phyloP scores from a whole-genome alignment of 2,797 vertebrate genomes.

The Bufotes viridis region DNA sequence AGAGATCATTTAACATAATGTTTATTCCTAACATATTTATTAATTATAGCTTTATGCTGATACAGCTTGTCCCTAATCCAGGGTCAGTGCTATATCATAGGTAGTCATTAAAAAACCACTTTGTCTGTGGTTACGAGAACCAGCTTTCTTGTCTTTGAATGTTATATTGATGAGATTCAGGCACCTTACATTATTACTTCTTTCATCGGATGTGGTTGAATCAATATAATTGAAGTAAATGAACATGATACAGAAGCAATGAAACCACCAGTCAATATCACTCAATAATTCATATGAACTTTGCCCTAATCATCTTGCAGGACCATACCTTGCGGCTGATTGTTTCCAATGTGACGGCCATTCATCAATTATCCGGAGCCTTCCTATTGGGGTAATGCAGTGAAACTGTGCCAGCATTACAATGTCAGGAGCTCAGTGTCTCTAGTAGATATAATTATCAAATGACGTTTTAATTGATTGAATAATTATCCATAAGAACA shows the following conservation, averaged over 20 bases:
- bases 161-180: slow-evolving; percentile 4
- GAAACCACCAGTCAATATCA: slow-evolving; percentile 33
- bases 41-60: neutral
- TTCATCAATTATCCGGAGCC: neutral
- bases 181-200: slow-evolving; percentile 17
- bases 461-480: neutral
- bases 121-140: neutral
- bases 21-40: neutral
- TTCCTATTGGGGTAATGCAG: neutral
- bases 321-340: neutral
- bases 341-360: neutral
- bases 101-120: slow-evolving; percentile 6
- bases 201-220: slow-evolving; percentile 33
- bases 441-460: neutral
- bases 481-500: neutral
- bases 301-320: slow-evolving; percentile 9
- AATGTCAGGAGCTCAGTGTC: neutral
- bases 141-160: neutral
- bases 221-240: slow-evolving; percentile 42
- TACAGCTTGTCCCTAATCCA: too few relatives aligned
- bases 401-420: neutral
- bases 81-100: neutral
- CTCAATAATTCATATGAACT: slow-evolving; percentile 42
- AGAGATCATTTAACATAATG: neutral
- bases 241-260: slow-evolving; percentile 35